These are phyloP conservation scores for Leuciscus waleckii DNA, from an alignment of 2,797 vertebrate species.

Conservation along the genomic window DNA sequence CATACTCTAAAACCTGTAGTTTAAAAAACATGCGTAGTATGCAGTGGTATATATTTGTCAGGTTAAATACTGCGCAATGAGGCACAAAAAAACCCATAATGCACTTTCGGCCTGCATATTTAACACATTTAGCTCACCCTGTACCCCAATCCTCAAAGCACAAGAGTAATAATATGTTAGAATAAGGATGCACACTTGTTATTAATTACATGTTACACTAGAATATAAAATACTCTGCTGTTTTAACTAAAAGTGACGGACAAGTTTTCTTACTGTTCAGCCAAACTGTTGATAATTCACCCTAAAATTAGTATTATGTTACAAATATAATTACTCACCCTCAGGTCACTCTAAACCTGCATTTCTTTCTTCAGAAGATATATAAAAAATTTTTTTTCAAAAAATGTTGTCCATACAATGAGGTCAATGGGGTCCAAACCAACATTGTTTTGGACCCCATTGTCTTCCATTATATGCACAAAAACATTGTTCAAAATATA, in stretches of 20 bases:
- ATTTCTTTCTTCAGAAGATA: background rate
- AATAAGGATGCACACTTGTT: slow-evolving; percentile 34
- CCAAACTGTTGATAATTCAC: background rate
- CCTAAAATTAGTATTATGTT: background rate
- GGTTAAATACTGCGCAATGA: slow-evolving; percentile 50
- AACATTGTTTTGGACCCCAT: background rate
- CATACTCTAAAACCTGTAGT: slow-evolving; percentile 24
- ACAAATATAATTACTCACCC: background rate
- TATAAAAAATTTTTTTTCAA: background rate
- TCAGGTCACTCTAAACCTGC: background rate
- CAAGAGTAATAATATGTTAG: slow-evolving; percentile 20
- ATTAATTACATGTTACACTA: slow-evolving; percentile 15
- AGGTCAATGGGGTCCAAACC: background rate
- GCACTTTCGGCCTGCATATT: slow-evolving; percentile 65
- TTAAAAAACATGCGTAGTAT: slow-evolving; percentile 31
- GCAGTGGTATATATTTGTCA: slow-evolving; percentile 24
- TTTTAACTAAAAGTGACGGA: slow-evolving; percentile 33
- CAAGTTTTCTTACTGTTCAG: background rate
- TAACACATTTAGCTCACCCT: slow-evolving; percentile 40
- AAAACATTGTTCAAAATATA: background rate
- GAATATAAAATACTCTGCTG: slow-evolving; percentile 3
- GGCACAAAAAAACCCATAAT: slow-evolving; percentile 62
- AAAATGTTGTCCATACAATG: background rate
- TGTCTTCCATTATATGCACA: background rate
- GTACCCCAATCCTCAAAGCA: slow-evolving; percentile 44